Base-by-base conservation (phyloP, 2,113 vertebrate species). In the Harpagus bidentatus region DNA sequence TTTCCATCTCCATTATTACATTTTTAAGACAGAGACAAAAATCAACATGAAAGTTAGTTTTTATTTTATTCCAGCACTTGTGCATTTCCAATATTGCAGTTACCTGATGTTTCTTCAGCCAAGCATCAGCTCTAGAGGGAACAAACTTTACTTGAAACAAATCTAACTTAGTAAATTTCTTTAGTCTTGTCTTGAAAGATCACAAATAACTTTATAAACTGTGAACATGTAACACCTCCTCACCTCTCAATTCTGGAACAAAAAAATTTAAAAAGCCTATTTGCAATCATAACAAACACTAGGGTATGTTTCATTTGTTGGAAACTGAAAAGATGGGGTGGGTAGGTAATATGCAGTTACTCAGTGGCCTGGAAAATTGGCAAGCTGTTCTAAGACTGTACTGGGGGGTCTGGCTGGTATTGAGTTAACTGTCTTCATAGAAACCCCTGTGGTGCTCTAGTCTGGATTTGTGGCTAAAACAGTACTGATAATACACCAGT, bases 191-290 rank as follows among this genome's bases (percentile, higher is more conserved):
- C 71, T 63, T 59, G 26, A 86, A 90, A 55, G 11, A 43, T n/a
- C 38, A 92, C 14, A 71, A 52, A 62, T 26, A 42, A 36, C 47
- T 85, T 81, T 48, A 36, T 48, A 67, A 82, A 48, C 7, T 4
- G 1, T 0, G 3, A 86, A 36, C 5, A 7, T 40, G 11, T 8
- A 52, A 31, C 8, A 40, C 6, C 13, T 43, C 14, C 22, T 66
- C 12, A 53, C 13, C 19, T 77, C 43, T 78, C 34, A 62, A 2
- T 66, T 53, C 56, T 55, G 20, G 18, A 56, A 71, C 6, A 78
- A 50, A 72, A 56, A 56, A 26, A 22, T 4, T 25, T 16, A 7
- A 40, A 77, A 79, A 65, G 5, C 3, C 1, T 65, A 7, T 71
- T 40, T 1, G 29, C 3, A 2, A 59, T 17, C 9, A 9, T 36